A percentile compares a stretch with the other conserved stretches of the same genome.
These are phyloP conservation scores for Poecile montanus DNA, from an alignment of 2,797 vertebrate genomes.

Conservation along the genomic window DNA sequence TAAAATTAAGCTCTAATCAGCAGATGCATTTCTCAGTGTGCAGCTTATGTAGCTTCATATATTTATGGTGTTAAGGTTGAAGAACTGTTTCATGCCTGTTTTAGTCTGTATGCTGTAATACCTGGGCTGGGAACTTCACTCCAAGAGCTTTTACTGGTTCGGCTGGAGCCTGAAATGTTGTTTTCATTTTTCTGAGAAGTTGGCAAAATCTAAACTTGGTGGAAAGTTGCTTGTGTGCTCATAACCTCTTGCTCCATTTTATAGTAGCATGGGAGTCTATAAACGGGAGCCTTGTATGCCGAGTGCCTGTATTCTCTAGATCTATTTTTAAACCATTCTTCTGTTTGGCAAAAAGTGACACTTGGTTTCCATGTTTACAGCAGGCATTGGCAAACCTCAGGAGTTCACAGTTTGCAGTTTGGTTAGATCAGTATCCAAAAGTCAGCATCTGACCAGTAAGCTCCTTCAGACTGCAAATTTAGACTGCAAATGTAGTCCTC, in stretches of 20 bases:
- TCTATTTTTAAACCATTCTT: slow-evolving; percentile 70
- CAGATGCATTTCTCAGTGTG: background rate
- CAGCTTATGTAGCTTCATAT: background rate
- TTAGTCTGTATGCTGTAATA: background rate
- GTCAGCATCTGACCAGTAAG: slow-evolving; percentile 43
- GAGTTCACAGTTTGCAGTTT: slow-evolving; percentile 65
- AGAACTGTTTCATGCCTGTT: background rate
- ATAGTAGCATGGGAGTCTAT: slow-evolving; percentile 44
- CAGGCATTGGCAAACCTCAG: slow-evolving; percentile 64
- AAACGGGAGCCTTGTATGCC: slow-evolving; percentile 16
- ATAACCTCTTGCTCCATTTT: slow-evolving; percentile 41
- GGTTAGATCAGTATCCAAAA: slow-evolving; percentile 54
- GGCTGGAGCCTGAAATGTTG: background rate
- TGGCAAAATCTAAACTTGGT: slow-evolving; percentile 52
- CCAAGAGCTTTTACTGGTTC: background rate
- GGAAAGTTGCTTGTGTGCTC: background rate
- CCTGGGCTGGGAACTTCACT: background rate
- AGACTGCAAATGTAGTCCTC: slow-evolving; percentile 1
- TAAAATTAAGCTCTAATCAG: background rate
- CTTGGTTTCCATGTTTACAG: slow-evolving; percentile 68
- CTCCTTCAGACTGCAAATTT: slow-evolving; percentile 49
- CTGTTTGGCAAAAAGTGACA: slow-evolving; percentile 65
- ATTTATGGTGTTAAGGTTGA: background rate
- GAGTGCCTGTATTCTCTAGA: slow-evolving; percentile 29
- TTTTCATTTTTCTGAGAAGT: slow-evolving; percentile 33